Percentiles rank a stretch among this genome's conserved stretches.
These are phyloP conservation scores for Orycteropus afer DNA, from an alignment of 2,113 vertebrate genomes.

Conservation along the genomic window DNA sequence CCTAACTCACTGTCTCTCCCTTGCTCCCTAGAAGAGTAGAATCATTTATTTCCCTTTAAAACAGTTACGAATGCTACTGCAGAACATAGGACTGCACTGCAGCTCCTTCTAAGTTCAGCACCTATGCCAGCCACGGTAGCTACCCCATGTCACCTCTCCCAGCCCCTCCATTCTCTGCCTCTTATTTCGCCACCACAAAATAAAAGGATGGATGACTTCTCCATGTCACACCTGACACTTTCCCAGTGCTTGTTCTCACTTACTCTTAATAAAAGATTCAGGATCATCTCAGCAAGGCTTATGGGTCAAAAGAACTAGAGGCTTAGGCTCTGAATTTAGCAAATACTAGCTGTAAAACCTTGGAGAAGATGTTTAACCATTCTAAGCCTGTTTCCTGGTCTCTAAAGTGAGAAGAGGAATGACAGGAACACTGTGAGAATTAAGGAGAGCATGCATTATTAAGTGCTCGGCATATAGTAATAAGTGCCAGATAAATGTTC, in stretches of 20 bases:
- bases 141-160: not conserved
- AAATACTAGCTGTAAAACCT: not conserved
- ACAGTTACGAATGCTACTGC: not conserved
- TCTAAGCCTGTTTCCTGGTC: not conserved
- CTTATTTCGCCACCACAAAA: not conserved
- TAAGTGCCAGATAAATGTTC: not conserved
- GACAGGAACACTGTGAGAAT: not conserved
- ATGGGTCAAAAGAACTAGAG: not conserved
- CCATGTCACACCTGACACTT: not conserved
- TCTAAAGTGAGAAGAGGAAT: not conserved
- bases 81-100: not conserved
- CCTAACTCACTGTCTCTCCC: not conserved
- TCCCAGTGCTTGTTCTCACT: not conserved
- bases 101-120: not conserved
- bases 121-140: not conserved
- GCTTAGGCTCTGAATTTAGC: not conserved
- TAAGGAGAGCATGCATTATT: not conserved
- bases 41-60: constrained; percentile 18
- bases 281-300: not conserved
- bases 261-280: constrained; percentile 16
- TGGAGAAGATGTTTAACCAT: not conserved
- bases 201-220: not conserved
- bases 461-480: not conserved
- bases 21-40: not conserved
- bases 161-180: not conserved